phyloP scores from a whole-genome alignment of 2,113 vertebrate species.

The Scatophagus argus region DNA sequence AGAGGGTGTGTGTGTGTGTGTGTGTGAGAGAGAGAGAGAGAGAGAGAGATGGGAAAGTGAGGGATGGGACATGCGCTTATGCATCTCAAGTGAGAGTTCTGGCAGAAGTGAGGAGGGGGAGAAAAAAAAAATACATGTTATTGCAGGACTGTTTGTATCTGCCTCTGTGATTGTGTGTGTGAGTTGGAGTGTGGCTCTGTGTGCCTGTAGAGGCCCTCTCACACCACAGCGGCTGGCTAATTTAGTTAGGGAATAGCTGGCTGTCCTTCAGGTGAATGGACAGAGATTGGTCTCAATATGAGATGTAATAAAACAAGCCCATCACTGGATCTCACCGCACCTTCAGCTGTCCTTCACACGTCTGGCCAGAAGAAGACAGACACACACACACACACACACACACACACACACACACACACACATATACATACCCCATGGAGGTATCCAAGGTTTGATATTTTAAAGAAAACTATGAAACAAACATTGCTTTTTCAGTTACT shows the following conservation, averaged over 20 bases:
- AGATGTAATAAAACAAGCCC: constrained; percentile 84
- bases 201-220: constrained; percentile 58
- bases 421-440: not conserved
- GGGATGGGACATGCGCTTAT: constrained; percentile 43
- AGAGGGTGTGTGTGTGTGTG: not conserved
- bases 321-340: constrained; percentile 76
- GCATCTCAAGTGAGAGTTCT: constrained; percentile 44
- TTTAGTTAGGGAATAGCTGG: constrained; percentile 83
- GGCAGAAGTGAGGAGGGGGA: constrained; percentile 25
- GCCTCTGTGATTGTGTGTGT: constrained; percentile 36
- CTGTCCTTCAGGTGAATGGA: constrained; percentile 84
- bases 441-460: constrained; percentile 16
- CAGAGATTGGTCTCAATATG: constrained; percentile 84
- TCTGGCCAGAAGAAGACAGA: constrained; percentile 49
- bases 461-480: constrained; percentile 14
- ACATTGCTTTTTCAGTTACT: constrained; percentile 9
- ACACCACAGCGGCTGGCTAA: constrained; percentile 75
- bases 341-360: constrained; percentile 80
- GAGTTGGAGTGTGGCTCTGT: constrained; percentile 34
- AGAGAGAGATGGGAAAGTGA: constrained; percentile 11
- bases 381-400: constrained; percentile 17
- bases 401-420: constrained; percentile 4
- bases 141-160: constrained; percentile 50
- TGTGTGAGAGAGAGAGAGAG: too few species aligned
- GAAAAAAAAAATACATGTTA: constrained; percentile 32